These are phyloP conservation scores for Myzus persicae DNA, from an alignment of 1,140 invertebrate species.

Conservation along the genomic window DNA sequence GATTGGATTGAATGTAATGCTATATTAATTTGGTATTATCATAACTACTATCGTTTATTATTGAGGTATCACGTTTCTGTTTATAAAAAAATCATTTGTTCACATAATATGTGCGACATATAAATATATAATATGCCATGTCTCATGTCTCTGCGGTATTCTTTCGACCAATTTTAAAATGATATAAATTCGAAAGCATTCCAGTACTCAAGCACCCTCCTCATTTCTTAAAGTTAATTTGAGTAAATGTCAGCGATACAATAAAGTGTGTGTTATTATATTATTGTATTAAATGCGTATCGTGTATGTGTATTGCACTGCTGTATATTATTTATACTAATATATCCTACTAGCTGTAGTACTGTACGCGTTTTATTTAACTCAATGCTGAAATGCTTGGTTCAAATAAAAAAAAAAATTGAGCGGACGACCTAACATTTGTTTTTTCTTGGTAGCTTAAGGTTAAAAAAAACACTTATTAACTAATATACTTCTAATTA, in stretches of 20 bases:
- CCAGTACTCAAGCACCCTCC: neutral
- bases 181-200: neutral
- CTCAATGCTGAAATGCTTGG: neutral
- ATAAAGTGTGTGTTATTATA: too few relatives aligned
- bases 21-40: neutral
- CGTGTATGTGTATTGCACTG: neutral
- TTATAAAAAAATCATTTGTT: neutral
- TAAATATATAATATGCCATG: neutral
- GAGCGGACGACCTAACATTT: neutral
- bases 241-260: too few relatives aligned
- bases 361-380: neutral
- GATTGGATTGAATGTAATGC: too few relatives aligned
- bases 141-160: neutral
- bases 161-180: neutral
- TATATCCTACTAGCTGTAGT: too few relatives aligned
- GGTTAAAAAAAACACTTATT: neutral
- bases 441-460: neutral
- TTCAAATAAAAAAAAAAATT: neutral
- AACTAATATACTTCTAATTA: neutral
- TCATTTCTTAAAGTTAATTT: neutral
- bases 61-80: neutral
- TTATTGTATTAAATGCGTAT: neutral
- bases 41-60: neutral
- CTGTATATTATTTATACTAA: neutral
- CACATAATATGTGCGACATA: too few relatives aligned